phyloP scores from a whole-genome alignment of 2,113 vertebrate species.

The Atlantisia rogersi region DNA sequence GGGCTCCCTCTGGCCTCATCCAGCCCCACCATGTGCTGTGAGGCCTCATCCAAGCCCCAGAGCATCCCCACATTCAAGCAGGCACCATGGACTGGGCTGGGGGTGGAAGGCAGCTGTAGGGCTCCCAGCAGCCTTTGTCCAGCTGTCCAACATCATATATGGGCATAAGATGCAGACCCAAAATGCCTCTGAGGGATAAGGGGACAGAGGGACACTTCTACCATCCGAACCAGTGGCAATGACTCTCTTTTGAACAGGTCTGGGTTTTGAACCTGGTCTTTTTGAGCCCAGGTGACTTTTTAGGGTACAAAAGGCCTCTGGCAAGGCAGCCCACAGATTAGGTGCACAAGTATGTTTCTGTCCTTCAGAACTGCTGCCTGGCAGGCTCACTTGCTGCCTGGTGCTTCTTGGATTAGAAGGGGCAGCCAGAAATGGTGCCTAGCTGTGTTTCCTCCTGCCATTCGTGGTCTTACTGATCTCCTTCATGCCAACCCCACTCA shows the following conservation, averaged over 20 bases:
- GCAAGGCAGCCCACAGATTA: background rate
- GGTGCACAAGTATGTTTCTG: background rate
- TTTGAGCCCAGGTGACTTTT: background rate
- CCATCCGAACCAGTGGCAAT: background rate
- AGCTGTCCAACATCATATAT: background rate
- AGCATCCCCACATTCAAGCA: rapidly evolving
- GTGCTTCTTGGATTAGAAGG: background rate
- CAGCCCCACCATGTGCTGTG: rapidly evolving
- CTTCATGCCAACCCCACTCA: background rate
- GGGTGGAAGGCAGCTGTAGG: background rate
- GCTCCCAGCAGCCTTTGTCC: background rate
- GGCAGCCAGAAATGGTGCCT: background rate
- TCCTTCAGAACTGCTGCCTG: background rate
- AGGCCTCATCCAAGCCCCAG: background rate
- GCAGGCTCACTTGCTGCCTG: background rate
- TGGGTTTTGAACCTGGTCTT: background rate
- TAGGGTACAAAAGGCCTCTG: background rate
- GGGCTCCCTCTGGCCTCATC: background rate
- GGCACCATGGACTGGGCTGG: rapidly evolving
- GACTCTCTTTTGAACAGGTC: background rate
- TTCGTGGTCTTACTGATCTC: background rate
- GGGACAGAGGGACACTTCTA: background rate
- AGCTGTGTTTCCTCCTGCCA: background rate
- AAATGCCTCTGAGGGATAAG: background rate
- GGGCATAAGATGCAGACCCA: rapidly evolving